A percentile compares a stretch with the other conserved stretches of the same genome.
These are phyloP conservation scores for Eretmocerus hayati DNA, from an alignment of 2,888 invertebrate genomes.

Conservation along the genomic window DNA sequence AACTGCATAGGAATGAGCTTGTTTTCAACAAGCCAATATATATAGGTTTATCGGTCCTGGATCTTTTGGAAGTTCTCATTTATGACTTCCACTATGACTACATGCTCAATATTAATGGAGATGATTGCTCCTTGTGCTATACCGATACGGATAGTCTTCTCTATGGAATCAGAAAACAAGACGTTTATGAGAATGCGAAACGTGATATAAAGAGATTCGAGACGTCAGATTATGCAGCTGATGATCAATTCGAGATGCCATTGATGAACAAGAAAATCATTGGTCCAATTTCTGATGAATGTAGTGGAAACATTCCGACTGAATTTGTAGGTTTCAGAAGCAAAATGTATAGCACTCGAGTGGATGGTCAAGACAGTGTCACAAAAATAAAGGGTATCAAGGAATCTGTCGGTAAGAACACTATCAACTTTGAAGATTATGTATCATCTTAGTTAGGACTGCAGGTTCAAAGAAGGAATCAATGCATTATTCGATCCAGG, in stretches of 20 bases:
- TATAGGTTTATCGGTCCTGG: slow-evolving; percentile 31
- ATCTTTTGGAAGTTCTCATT: slow-evolving; percentile 33
- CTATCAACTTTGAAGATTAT: not conserved
- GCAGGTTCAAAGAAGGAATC: not conserved
- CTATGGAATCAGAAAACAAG: not conserved
- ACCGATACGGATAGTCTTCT: slow-evolving; percentile 1
- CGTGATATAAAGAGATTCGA: slow-evolving; percentile 11
- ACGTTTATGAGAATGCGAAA: not conserved
- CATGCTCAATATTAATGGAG: slow-evolving; percentile 12
- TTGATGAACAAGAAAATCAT: slow-evolving; percentile 5
- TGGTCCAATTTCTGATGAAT: not conserved
- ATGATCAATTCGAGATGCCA: slow-evolving; percentile 19
- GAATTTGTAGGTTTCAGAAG: not conserved
- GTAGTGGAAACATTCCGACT: not conserved
- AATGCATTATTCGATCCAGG: not conserved
- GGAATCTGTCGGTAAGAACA: not conserved
- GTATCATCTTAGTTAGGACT: not conserved
- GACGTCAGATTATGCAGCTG: slow-evolving; percentile 18
- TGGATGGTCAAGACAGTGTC: not conserved
- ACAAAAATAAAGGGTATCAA: not conserved
- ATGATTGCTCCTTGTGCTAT: not conserved
- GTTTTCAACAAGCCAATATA: slow-evolving; percentile 33
- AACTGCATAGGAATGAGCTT: slow-evolving; percentile 25
- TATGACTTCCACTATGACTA: slow-evolving; percentile 34
- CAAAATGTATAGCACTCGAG: not conserved